phyloP scores from a whole-genome alignment of 2,113 vertebrate species.

The Australoheros scitulus region DNA sequence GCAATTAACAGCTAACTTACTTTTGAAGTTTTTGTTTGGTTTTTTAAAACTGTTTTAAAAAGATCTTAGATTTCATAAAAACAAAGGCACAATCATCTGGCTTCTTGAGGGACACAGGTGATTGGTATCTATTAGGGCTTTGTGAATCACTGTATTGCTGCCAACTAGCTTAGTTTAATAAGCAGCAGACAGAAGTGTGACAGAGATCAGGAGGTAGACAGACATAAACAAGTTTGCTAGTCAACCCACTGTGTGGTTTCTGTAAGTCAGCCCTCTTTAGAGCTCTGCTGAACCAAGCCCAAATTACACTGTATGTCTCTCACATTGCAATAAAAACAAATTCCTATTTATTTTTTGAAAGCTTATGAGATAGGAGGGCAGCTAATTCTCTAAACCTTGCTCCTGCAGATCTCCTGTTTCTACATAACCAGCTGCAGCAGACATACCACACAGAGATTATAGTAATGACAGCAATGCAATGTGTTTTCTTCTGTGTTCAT shows the following conservation, averaged over 20 bases:
- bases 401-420: conserved; percentile 3
- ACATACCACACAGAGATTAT: conserved; percentile 24
- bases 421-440: not conserved
- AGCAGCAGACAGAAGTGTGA: conserved; percentile 13
- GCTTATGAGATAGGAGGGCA: not conserved
- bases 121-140: not conserved
- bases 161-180: conserved; percentile 15
- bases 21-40: not conserved
- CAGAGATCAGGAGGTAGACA: conserved; percentile 6
- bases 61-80: not conserved
- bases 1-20: not conserved
- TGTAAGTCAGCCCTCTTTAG: not conserved
- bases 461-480: conserved; percentile 10
- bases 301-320: not conserved
- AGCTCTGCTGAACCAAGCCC: not conserved
- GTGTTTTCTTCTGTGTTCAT: conserved; percentile 10
- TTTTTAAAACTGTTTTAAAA: not conserved
- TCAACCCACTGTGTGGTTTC: not conserved
- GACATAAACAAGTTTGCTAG: not conserved
- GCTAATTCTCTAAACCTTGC: conserved; percentile 19
- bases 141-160: conserved; percentile 9
- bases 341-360: not conserved
- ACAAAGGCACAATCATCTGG: not conserved
- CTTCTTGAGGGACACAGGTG: not conserved
- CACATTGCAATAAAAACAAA: not conserved